Evolutionary conservation across 2,113 vertebrate genomes (phyloP).

Genomic region (Gobiocypris rarus): DNA sequence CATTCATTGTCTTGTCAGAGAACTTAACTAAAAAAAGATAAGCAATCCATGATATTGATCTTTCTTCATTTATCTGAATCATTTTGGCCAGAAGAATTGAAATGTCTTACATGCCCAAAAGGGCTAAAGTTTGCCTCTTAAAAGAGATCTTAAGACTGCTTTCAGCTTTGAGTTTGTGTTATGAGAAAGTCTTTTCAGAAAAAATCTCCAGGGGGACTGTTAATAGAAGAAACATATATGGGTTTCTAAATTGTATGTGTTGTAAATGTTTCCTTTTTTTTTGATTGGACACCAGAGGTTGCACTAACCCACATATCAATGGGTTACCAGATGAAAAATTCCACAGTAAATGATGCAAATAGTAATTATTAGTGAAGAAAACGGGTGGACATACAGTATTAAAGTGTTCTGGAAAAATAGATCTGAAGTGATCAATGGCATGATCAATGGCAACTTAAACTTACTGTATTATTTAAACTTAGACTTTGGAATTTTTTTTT

Average conservation of each 20-base stretch:
- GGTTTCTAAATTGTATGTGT: neutral
- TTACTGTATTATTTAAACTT: no score
- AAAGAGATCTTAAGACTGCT: neutral
- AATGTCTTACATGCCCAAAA: constrained; percentile 43
- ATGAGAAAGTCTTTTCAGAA: neutral
- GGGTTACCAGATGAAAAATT: neutral
- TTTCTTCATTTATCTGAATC: constrained; percentile 47
- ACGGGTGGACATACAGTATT: no score
- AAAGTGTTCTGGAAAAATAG: no score
- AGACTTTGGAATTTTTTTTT: no score
- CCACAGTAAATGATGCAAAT: no score
- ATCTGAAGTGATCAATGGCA: no score
- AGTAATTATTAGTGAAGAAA: no score
- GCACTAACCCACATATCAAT: neutral
- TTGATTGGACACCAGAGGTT: neutral
- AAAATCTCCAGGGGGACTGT: neutral
- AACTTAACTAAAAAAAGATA: constrained; percentile 37
- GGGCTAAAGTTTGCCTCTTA: constrained; percentile 17
- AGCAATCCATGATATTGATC: constrained; percentile 56
- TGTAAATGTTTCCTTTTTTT: neutral
- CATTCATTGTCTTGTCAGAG: constrained; percentile 43
- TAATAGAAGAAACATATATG: neutral
- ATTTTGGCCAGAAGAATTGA: constrained; percentile 52
- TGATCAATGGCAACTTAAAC: no score
- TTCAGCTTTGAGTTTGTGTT: neutral